A percentile compares a stretch with the other conserved stretches of the same genome.
These are phyloP conservation scores for Periophthalmus magnuspinnatus DNA, from an alignment of 2,797 vertebrate species.

Conservation along the genomic window DNA sequence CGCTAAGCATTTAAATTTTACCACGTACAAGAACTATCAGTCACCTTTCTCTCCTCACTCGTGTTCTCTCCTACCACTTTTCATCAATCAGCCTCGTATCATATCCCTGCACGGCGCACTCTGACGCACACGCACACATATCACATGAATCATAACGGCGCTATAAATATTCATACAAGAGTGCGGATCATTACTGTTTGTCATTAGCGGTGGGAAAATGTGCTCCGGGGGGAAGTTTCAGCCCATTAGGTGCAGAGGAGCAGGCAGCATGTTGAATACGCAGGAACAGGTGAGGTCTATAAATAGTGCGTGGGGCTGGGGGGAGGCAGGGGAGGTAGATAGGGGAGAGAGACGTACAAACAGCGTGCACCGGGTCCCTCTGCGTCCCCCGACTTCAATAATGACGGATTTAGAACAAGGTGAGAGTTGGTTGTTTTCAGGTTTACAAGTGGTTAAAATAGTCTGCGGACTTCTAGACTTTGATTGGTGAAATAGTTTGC, in stretches of 20 bases:
- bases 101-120: background rate
- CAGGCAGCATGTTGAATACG: conserved; percentile 32
- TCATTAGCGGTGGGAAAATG: conserved; percentile 28
- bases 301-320: conserved; percentile 76
- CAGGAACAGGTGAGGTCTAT: conserved; percentile 87
- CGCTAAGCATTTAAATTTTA: background rate
- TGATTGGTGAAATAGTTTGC: background rate
- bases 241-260: conserved; percentile 30
- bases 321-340: too few species aligned
- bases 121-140: background rate
- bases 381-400: conserved; percentile 24
- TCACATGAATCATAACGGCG: conserved; percentile 23
- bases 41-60: background rate
- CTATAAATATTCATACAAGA: conserved; percentile 40
- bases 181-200: conserved; percentile 19
- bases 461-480: background rate
- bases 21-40: background rate
- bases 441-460: background rate
- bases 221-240: conserved; percentile 23
- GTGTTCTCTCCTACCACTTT: background rate
- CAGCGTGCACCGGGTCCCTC: conserved; percentile 18
- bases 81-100: background rate
- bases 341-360: conserved; percentile 11
- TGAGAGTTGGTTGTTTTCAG: conserved; percentile 16
- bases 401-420: conserved; percentile 30